These are phyloP conservation scores for Baccha elongata DNA, from an alignment of 2,888 invertebrate species.

Conservation along the genomic window DNA sequence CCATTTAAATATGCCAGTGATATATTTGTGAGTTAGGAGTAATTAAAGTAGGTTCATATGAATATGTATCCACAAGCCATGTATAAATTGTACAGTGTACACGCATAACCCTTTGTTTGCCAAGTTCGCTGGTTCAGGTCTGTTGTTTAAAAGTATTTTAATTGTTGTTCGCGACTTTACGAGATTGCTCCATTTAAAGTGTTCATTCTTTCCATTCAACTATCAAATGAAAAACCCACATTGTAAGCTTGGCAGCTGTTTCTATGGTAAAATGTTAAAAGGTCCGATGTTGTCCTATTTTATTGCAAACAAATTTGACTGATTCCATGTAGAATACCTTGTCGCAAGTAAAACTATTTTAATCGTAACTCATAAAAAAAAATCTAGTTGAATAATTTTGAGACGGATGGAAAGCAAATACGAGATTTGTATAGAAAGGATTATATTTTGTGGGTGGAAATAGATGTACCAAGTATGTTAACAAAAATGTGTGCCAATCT, in stretches of 20 bases:
- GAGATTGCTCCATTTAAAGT: conserved; percentile 27
- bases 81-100: conserved; percentile 12
- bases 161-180: conserved; percentile 37
- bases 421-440: no score
- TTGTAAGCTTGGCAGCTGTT: background rate
- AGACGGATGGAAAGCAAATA: no score
- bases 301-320: conserved; percentile 62
- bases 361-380: no score
- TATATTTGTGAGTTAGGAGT: conserved; percentile 52
- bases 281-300: conserved; percentile 56
- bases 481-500: conserved; percentile 59
- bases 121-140: conserved; percentile 58
- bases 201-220: conserved; percentile 43
- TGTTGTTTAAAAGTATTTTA: conserved; percentile 52
- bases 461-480: background rate
- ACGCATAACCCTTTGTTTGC: conserved; percentile 34
- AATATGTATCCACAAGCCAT: conserved; percentile 5
- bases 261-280: conserved; percentile 41
- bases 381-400: no score
- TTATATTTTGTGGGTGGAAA: conserved; percentile 12
- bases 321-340: conserved; percentile 10
- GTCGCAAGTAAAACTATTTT: no score
- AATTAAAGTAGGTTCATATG: conserved; percentile 68
- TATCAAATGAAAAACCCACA: conserved; percentile 39
- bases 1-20: conserved; percentile 52